Evolutionary conservation across 2,113 vertebrate species (phyloP).

Genomic region (Chaetura pelagica): DNA sequence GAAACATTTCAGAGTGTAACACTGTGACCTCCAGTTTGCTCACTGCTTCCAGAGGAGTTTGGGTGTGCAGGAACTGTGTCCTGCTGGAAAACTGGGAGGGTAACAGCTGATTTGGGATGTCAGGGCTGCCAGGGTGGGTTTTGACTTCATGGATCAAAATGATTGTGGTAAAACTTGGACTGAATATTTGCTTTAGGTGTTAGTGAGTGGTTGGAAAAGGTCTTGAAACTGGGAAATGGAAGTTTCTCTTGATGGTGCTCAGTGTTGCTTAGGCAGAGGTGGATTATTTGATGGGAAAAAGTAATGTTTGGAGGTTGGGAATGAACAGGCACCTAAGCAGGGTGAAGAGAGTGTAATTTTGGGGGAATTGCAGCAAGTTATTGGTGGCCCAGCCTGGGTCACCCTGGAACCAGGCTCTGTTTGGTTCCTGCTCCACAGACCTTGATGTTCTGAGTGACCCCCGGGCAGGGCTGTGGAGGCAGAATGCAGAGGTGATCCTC

Average conservation of each 20-base stretch:
- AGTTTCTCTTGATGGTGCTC: not conserved
- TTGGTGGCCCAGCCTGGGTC: too few species aligned
- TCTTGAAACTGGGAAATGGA: not conserved
- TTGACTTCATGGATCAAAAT: not conserved
- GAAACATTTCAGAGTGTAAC: rapidly evolving
- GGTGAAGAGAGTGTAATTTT: rapidly evolving
- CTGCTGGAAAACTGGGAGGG: rapidly evolving
- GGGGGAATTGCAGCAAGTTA: not conserved
- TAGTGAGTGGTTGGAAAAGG: not conserved
- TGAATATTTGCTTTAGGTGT: not conserved
- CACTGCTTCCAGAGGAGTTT: rapidly evolving
- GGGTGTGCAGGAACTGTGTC: not conserved
- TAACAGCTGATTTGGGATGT: not conserved
- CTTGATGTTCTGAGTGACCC: not conserved
- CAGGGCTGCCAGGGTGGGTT: not conserved
- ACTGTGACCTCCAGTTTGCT: not conserved
- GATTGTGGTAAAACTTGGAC: not conserved
- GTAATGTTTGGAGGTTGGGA: not conserved
- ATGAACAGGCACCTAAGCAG: not conserved
- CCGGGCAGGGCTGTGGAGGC: rapidly evolving
- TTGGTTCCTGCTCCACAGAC: rapidly evolving
- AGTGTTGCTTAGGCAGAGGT: rapidly evolving
- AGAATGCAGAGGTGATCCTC: not conserved
- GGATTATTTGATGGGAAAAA: not conserved
- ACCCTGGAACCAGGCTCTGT: rapidly evolving